These are phyloP conservation scores for Eupeodes corollae DNA, from an alignment of 1,140 invertebrate genomes.

Conservation along the genomic window DNA sequence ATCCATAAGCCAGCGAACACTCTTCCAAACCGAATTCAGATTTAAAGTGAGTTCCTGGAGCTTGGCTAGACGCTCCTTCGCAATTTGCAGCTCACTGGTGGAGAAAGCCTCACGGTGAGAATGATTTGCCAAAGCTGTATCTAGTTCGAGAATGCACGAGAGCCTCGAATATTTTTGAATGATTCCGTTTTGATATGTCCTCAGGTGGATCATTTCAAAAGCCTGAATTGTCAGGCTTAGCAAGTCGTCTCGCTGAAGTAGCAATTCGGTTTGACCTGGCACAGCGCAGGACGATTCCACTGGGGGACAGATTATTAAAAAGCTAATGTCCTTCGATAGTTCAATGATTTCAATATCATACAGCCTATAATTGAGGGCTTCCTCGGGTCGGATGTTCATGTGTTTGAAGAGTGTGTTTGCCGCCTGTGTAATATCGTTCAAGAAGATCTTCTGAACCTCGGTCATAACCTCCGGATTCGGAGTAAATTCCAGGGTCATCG, in stretches of 20 bases:
- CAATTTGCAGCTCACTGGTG: slow-evolving; percentile 67
- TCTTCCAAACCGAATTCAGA: slow-evolving; percentile 80
- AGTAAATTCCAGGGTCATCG: slow-evolving; percentile 37
- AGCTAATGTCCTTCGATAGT: slow-evolving; percentile 73
- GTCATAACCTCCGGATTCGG: slow-evolving; percentile 42
- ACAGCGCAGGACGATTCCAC: slow-evolving; percentile 82
- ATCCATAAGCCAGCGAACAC: slow-evolving; percentile 88
- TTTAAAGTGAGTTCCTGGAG: slow-evolving; percentile 72
- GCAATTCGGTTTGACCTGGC: slow-evolving; percentile 70
- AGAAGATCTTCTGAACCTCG: slow-evolving; percentile 67
- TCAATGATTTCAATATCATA: slow-evolving; percentile 90
- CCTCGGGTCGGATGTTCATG: slow-evolving; percentile 63
- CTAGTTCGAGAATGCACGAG: slow-evolving; percentile 85
- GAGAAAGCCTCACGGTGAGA: slow-evolving; percentile 89
- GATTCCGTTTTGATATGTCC: slow-evolving; percentile 80
- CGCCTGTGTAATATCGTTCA: slow-evolving; percentile 59
- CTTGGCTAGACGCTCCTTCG: slow-evolving; percentile 71
- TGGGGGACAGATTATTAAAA: slow-evolving; percentile 80
- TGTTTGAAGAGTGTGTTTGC: slow-evolving; percentile 61
- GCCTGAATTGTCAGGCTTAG: slow-evolving; percentile 71
- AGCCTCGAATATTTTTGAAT: slow-evolving; percentile 80
- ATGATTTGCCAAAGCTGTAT: slow-evolving; percentile 82
- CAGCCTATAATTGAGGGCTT: slow-evolving; percentile 58
- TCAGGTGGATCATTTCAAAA: slow-evolving; percentile 88
- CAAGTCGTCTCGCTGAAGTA: slow-evolving; percentile 67